Evolutionary conservation across 2,888 invertebrate species (phyloP), one percentile per base, ranked within the genome.

Genomic region (Marasmarcha lunaedactyla): DNA sequence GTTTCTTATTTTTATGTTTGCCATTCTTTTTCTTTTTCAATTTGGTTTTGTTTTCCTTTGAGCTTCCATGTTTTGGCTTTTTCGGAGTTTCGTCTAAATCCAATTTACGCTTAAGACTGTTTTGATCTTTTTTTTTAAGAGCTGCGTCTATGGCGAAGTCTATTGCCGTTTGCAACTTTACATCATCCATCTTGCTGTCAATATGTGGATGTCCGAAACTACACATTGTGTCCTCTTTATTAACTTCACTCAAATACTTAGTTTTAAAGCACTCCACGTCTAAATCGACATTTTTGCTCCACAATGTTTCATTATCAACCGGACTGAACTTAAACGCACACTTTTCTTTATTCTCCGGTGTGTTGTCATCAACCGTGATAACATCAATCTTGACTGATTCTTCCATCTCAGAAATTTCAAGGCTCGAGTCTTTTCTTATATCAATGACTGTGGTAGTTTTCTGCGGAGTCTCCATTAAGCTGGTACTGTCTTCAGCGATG

Each of bases 221-320:
- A 34, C 55, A 51, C 40, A 48, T 48, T 6, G 46, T 51, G 1
- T 49, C 45, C 20, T 44, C 42, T 1, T 59, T 46, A 1, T 56
- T 60, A 0, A 74, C 65, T 46, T 78, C 79, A 1, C 52, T 63
- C 0, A 79, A 40, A 39, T 78, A 76, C 1, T 59, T 62, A 35
- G 62, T 63, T 45, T 79, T 72, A 15, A 79, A 79, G 1, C 52
- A 64, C 10, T 78, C 78, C 1, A 76, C 15, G 27, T 74, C 73
- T 0, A 78, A 63, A 37, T 63, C 59, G 0, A 66, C 34, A 5
- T 61, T 55, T 0, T 51, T 49, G 0, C 48, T 45, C 0, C 60
- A 46, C 1, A 63, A 34, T 0, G 44, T 48, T 0, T 67, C 65
- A 38, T 69, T 64, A 4, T 67, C 55, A 1, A 47, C 37, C 0